Base-by-base conservation (phyloP, 2,113 vertebrate genomes). In the Myrmecophaga tridactyla region DNA sequence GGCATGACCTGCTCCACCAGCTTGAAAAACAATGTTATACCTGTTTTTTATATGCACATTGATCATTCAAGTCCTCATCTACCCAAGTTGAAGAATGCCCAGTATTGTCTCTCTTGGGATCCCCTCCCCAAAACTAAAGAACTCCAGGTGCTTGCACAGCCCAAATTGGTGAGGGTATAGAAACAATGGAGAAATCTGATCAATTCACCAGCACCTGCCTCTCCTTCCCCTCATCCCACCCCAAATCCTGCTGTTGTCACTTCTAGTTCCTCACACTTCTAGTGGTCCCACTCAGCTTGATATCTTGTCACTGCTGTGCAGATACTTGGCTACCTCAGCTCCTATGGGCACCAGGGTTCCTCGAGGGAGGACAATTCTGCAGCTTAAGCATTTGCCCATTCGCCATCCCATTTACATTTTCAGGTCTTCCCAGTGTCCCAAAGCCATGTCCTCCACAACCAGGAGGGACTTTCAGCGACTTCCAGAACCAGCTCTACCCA, bases 251-350 rank as follows among this genome's bases (percentile, higher is more conserved):
- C 86, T 60, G 34, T 12, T 34, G 41, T 76, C 53, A 34, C 48
- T 63, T 56, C 29, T 29, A 15, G 20, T 43, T 12, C 10, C 41
- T 56, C 18, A 53, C 73, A 8, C 29, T 3, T 34, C 36, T 20
- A 0, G 0, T 36, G 43, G 12, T 2, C 14, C 34, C 48, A 25
- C 0, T 0, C 27, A 67, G 36, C 31, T 1, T 1, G 20, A 23
- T 4, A 10, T 51, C 34, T 53, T 3, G 0, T 20, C 36, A 5
- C 48, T 10, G 31, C 10, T 1, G 4, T 7, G 3, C 10, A 60
- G 15, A 67, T 4, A 18, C 53, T 53, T 46, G 73, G 67, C 46
- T 29, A 4, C 6, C 39, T 43, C 76, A 39, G 36, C 27, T 31
- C 25, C 1, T 3, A 0, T 15, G 0, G 43, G 25, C n/a, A n/a